Evolutionary conservation across 2,797 vertebrate genomes (phyloP).

Genomic region (Bucorvus abyssinicus): DNA sequence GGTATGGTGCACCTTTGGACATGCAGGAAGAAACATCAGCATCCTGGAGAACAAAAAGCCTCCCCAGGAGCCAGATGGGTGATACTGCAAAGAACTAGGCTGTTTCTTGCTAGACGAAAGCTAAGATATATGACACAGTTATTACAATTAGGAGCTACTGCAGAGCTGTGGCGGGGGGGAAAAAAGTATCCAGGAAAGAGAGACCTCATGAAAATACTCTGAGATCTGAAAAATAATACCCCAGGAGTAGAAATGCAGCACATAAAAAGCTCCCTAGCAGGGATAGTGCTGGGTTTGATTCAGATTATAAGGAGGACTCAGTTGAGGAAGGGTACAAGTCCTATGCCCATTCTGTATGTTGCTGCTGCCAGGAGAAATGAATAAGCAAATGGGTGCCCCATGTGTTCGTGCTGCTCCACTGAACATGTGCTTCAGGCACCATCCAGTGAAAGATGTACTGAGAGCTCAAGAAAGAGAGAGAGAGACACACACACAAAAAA

Average conservation of each 20-base stretch:
- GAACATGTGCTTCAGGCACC: slow-evolving; percentile 9
- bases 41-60: not conserved
- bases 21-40: not conserved
- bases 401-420: slow-evolving; percentile 18
- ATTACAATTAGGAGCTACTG: not conserved
- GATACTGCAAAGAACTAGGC: not conserved
- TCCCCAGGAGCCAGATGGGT: not conserved
- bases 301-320: not conserved
- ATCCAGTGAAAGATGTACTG: not conserved
- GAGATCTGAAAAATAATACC: not conserved
- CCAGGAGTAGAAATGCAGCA: not conserved
- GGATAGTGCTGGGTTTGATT: not conserved
- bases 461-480: not conserved
- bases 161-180: not conserved
- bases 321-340: not conserved
- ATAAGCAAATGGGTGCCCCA: slow-evolving; percentile 57
- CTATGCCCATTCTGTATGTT: not conserved
- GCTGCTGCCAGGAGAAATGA: slow-evolving; percentile 46
- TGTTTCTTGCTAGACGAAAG: not conserved
- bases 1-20: not conserved
- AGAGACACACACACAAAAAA: not conserved
- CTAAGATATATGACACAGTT: not conserved
- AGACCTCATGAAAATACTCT: not conserved
- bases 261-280: not conserved
- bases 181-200: not conserved